phyloP scores from a whole-genome alignment of 2,888 invertebrate genomes.

The Ischnus inquisitorius region DNA sequence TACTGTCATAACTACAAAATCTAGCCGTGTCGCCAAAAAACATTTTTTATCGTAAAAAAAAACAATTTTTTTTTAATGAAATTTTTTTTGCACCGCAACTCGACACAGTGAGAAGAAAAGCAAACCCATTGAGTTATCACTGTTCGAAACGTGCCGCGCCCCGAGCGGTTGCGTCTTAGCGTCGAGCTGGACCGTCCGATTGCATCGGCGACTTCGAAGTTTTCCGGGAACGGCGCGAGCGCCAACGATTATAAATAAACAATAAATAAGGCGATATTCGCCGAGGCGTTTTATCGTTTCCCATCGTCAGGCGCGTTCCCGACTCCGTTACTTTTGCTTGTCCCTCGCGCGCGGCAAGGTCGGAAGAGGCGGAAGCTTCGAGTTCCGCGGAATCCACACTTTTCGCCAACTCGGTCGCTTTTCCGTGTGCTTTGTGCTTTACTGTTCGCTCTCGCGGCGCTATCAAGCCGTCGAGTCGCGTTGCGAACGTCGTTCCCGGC shows the following conservation, averaged over 20 bases:
- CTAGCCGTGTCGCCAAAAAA: no score
- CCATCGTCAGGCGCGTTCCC: background rate
- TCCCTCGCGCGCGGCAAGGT: background rate
- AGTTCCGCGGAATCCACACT: slow-evolving; percentile 34
- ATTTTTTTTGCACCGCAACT: no score
- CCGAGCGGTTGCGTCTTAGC: slow-evolving; percentile 43
- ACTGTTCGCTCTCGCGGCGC: slow-evolving; percentile 68
- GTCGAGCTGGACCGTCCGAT: background rate
- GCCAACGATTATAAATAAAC: slow-evolving; percentile 2
- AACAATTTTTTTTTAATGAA: no score
- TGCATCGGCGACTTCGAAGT: background rate
- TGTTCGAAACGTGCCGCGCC: slow-evolving; percentile 50
- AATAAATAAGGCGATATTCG: background rate
- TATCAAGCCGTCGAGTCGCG: slow-evolving; percentile 59
- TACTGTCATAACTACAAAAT: no score
- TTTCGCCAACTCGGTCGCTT: slow-evolving; percentile 39
- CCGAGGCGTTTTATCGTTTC: background rate
- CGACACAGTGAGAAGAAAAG: background rate
- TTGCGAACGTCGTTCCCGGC: slow-evolving; percentile 58
- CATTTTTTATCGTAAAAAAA: no score
- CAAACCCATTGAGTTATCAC: slow-evolving; percentile 13
- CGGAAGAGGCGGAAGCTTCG: background rate
- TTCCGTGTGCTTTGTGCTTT: slow-evolving; percentile 60
- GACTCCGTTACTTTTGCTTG: background rate
- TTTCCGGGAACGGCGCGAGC: background rate